Evolutionary conservation across 2,113 vertebrate genomes (phyloP), one percentile per base, ranked within the genome.

Genomic region (Myxocyprinus asiaticus): DNA sequence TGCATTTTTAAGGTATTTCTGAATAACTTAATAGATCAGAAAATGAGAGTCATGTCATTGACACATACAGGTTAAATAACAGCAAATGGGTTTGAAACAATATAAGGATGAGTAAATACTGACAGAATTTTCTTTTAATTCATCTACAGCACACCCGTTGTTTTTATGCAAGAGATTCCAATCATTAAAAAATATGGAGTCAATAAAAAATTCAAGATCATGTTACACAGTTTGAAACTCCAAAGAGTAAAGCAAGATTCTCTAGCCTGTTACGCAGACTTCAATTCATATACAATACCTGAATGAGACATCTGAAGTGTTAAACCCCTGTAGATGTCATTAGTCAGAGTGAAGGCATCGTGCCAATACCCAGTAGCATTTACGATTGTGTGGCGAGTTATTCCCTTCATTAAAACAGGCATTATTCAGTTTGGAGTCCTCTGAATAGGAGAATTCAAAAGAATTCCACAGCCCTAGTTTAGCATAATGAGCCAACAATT

Each of bases 401-500:
- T 77, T 76, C 48, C 45, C n/a, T 66, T 84, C 67, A 82, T 82
- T 84, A 79, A 79, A 84, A 72, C 50, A 5, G 48, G 42, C 77
- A 79, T 82, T 77, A 80, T 82, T 67, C 58, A 77, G 80, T 55
- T 66, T 51, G 8, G 66, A 50, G 58, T 51, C 68, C 75, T 67
- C 78, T 68, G 43, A 61, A 64, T 77, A 14, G 45, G 44, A 64
- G 43, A 81, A 12, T 84, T 83, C 63, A 66, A 45, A 53, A 67
- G 69, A 69, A 80, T 83, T 78, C 59, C 78, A 74, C 79, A 77
- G 67, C 67, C 58, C 50, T 82, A 66, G 76, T 79, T 84, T 72
- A 78, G 79, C 75, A 78, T 78, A 81, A 84, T 81, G 70, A 76
- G 69, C 59, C 72, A 55, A 22, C 71, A 82, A 82, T 84, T 78